These are phyloP conservation scores for Dinothrombium tinctorium DNA, from an alignment of 1,140 invertebrate genomes.

Conservation along the genomic window DNA sequence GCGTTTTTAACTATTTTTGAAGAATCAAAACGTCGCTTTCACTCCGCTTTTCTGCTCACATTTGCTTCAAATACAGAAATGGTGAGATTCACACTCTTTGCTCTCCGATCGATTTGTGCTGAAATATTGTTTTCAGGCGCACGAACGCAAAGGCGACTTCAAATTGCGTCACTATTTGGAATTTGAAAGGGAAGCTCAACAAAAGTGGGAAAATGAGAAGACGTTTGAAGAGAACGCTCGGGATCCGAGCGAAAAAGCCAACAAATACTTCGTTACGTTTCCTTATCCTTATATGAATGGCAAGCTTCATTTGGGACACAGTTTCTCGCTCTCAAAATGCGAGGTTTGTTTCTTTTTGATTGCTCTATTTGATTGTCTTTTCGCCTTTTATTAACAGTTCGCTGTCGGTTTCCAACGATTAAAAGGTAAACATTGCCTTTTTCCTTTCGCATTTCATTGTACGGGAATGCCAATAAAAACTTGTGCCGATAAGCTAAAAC, in stretches of 20 bases:
- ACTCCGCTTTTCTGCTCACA: too few relatives aligned
- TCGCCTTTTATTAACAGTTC: constrained; percentile 35
- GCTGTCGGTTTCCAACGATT: constrained; percentile 66
- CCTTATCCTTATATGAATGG: constrained; percentile 99
- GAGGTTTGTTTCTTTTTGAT: constrained; percentile 28
- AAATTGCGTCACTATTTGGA: constrained; percentile 70
- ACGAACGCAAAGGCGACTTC: constrained; percentile 74
- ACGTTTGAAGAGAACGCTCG: constrained; percentile 29
- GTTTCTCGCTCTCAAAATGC: constrained; percentile 88
- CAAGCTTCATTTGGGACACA: constrained; percentile 84
- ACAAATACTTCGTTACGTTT: constrained; percentile 83
- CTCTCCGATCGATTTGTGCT: too few relatives aligned
- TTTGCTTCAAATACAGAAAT: too few relatives aligned
- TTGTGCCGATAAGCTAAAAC: constrained; percentile 87
- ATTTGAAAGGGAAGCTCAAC: constrained; percentile 53
- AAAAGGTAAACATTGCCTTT: constrained; percentile 69
- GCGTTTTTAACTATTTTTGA: too few relatives aligned
- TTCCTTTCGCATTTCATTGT: constrained; percentile 96
- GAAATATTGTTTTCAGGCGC: too few relatives aligned
- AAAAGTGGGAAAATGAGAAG: constrained; percentile 50
- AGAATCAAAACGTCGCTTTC: too few relatives aligned
- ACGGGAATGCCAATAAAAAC: constrained; percentile 94
- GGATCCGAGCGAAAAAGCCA: background rate
- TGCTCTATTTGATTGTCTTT: constrained; percentile 15
- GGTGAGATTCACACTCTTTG: too few relatives aligned